These are phyloP conservation scores for Chamaedrilus cognettii DNA, from an alignment of 2,888 invertebrate species.

Conservation along the genomic window DNA sequence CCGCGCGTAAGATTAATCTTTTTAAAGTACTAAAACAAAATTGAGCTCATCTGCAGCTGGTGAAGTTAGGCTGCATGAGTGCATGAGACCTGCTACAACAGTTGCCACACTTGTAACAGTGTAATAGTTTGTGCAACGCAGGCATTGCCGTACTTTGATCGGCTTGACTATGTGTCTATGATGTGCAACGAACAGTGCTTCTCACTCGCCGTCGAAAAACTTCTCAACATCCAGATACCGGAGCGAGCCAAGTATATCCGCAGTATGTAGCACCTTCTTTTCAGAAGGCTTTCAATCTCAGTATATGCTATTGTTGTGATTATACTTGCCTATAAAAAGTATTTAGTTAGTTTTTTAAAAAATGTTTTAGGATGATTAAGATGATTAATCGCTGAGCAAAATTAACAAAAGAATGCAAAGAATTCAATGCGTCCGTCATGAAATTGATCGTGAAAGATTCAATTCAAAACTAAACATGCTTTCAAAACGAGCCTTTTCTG, in stretches of 20 bases:
- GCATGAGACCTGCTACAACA: too few relatives aligned
- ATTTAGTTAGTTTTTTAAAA: background rate
- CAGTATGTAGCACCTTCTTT: slow-evolving; percentile 70
- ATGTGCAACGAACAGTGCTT: slow-evolving; percentile 99
- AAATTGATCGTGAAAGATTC: too few relatives aligned
- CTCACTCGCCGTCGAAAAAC: slow-evolving; percentile 92
- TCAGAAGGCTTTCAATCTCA: background rate
- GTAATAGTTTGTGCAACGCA: too few relatives aligned
- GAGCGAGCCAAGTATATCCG: slow-evolving; percentile 93
- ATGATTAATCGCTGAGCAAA: background rate
- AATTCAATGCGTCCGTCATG: too few relatives aligned
- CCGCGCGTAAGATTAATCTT: too few relatives aligned
- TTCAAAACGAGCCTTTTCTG: too few relatives aligned
- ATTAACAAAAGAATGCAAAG: too few relatives aligned
- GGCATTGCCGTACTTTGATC: slow-evolving; percentile 97
- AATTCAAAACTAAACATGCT: too few relatives aligned
- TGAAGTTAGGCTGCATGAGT: too few relatives aligned
- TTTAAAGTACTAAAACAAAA: background rate
- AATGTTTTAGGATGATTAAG: background rate
- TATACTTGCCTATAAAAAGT: background rate
- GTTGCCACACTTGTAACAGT: too few relatives aligned
- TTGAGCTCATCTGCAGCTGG: too few relatives aligned
- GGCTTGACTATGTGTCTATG: slow-evolving; percentile 98
- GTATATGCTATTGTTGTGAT: too few relatives aligned
- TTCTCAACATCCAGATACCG: slow-evolving; percentile 94